Conservation (phyloP, 2,113 vertebrate species). For the Triplophysa tibetana region DNA sequence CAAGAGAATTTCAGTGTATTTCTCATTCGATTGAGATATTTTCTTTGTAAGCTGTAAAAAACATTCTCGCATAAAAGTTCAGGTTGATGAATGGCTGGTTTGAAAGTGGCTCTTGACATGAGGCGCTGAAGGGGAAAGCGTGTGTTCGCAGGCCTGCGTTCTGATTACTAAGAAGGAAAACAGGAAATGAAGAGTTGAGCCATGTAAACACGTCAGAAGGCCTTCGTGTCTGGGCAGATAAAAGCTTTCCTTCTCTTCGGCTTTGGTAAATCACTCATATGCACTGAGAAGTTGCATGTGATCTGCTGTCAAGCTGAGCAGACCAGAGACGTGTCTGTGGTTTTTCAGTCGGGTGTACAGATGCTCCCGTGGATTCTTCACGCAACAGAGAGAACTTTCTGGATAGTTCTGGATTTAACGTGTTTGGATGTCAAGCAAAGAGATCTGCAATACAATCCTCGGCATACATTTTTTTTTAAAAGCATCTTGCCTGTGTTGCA, state of each 20-base stretch:
- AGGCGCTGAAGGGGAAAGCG: conserved; percentile 1
- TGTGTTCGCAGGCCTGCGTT: conserved; percentile 1
- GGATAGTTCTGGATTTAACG: neutral
- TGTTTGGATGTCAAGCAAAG: neutral
- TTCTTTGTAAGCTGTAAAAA: neutral
- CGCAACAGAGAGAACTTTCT: neutral
- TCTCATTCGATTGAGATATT: neutral
- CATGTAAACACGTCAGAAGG: conserved; percentile 26
- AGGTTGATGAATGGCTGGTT: conserved; percentile 1
- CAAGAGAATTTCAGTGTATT: no score
- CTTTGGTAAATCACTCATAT: conserved; percentile 21
- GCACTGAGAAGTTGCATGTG: conserved; percentile 27
- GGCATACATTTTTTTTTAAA: no score
- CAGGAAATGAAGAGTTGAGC: conserved; percentile 31
- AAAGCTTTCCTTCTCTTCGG: conserved; percentile 17
- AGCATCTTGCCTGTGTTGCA: neutral
- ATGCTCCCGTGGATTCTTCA: neutral
- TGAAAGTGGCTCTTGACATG: conserved; percentile 27
- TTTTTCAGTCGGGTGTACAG: neutral
- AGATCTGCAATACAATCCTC: neutral
- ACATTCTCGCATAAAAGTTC: neutral
- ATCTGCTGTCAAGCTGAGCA: conserved; percentile 9
- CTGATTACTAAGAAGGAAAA: conserved; percentile 33
- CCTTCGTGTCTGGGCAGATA: neutral
- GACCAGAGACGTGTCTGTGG: neutral